Evolutionary conservation across 2,113 vertebrate genomes (phyloP), one percentile per base, ranked within the genome.

Genomic region (Calyptomena viridis): DNA sequence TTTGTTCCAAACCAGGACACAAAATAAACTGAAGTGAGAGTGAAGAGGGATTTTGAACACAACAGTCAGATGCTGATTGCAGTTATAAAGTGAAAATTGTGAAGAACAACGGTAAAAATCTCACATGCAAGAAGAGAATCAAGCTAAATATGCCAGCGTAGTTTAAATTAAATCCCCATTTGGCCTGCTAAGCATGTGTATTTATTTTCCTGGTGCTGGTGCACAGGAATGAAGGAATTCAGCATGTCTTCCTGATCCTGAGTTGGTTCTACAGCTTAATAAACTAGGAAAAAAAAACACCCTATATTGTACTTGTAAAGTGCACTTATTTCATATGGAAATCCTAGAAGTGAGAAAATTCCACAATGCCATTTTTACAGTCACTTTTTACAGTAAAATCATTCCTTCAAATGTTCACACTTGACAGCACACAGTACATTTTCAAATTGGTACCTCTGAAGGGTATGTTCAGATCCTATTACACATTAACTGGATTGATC

Each of bases 401-500:
- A 52, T 76, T 87, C 80, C 92, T 96, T 91, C 71, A 93, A 83
- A 85, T 86, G 59, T 68, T 95, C 84, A 78, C 63, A 78, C 78
- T 95, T 90, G 91, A 74, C 84, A 91, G 83, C 68, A 75, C 72
- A 60, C 47, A 53, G 60, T 63, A 75, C 44, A 46, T 93, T 95
- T 96, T 97, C 79, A 90, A 90, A 92, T 49, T 84, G 87, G 47
- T 84, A 75, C 52, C 92, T 86, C 52, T 83, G 81, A 96, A 93
- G 47, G 78, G 56, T 68, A 30, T 96, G 59, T 94, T 96, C 87
- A 94, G 78, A 95, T 87, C 78, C 72, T 90, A 71, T 91, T 94
- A 74, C 39, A n/a, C 90, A 74, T 94, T 92, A 97, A 90, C 93
- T 89, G 49, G 73, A 93, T 91, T 94, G 89, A 95, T 94, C 81